Conservation (phyloP, 2,888 invertebrate genomes). For the Apamea monoglypha region DNA sequence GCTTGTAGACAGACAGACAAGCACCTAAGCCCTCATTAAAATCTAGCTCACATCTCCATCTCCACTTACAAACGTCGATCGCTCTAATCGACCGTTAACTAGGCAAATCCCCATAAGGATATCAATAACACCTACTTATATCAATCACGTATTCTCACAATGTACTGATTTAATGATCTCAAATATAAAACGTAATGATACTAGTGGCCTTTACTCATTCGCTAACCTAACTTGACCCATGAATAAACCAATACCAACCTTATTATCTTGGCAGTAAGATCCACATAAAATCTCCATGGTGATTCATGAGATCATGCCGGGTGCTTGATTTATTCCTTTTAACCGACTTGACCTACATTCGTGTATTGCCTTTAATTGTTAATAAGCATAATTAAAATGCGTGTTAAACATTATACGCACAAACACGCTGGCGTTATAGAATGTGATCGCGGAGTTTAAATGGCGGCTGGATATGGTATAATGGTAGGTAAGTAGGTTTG, state of each 20-base stretch:
- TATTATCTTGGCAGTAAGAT: conserved; percentile 68
- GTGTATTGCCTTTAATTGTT: conserved; percentile 89
- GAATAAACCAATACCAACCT: conserved; percentile 67
- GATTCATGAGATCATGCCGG: conserved; percentile 86
- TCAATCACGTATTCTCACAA: conserved; percentile 78
- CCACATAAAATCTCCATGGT: conserved; percentile 65
- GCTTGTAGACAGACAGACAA: conserved; percentile 6
- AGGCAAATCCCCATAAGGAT: conserved; percentile 63
- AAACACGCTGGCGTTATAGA: conserved; percentile 57
- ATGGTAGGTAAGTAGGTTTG: conserved; percentile 20
- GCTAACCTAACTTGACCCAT: conserved; percentile 64
- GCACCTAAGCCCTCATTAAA: conserved; percentile 40
- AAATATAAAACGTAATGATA: conserved; percentile 87
- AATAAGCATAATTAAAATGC: conserved; percentile 90
- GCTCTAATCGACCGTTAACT: conserved; percentile 46
- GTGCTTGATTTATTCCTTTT: conserved; percentile 89
- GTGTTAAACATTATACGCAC: conserved; percentile 81
- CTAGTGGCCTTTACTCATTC: conserved; percentile 78
- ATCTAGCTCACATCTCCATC: conserved; percentile 52
- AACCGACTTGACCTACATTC: conserved; percentile 89
- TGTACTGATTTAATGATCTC: conserved; percentile 84
- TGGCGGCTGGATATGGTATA: conserved; percentile 43
- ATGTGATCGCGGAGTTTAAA: conserved; percentile 51
- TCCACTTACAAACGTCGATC: conserved; percentile 22
- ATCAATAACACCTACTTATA: conserved; percentile 72